Percentiles rank a stretch among this genome's conserved stretches.
These are phyloP conservation scores for Cyanoliseus patagonus DNA, from an alignment of 2,113 vertebrate genomes.

Conservation along the genomic window DNA sequence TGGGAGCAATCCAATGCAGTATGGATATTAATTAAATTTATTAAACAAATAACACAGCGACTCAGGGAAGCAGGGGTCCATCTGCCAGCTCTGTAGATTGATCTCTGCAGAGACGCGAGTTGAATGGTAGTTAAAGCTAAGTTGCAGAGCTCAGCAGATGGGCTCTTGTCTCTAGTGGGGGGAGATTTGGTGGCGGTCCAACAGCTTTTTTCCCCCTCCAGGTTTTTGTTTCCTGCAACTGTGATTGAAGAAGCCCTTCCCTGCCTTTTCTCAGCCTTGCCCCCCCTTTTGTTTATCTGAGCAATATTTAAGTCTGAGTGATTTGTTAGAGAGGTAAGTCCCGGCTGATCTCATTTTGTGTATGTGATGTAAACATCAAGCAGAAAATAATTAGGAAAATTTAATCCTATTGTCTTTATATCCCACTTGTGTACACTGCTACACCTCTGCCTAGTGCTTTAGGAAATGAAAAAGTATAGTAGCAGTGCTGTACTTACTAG, in stretches of 20 bases:
- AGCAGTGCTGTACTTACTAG: not conserved
- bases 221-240: slow-evolving; percentile 83
- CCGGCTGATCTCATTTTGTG: slow-evolving; percentile 80
- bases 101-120: slow-evolving; percentile 82
- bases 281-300: slow-evolving; percentile 79
- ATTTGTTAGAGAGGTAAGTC: slow-evolving; percentile 81
- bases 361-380: slow-evolving; percentile 77
- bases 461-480: slow-evolving; percentile 20
- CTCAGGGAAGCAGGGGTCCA: slow-evolving; percentile 83
- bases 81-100: slow-evolving; percentile 82
- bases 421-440: slow-evolving; percentile 68
- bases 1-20: slow-evolving; percentile 81
- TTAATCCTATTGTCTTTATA: slow-evolving; percentile 83
- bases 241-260: slow-evolving; percentile 78
- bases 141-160: slow-evolving; percentile 88
- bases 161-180: slow-evolving; percentile 83
- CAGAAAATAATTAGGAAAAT: slow-evolving; percentile 85
- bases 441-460: slow-evolving; percentile 51
- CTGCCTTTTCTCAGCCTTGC: slow-evolving; percentile 80
- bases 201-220: slow-evolving; percentile 81
- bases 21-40: slow-evolving; percentile 92
- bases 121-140: slow-evolving; percentile 82
- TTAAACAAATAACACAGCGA: slow-evolving; percentile 88
- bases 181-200: slow-evolving; percentile 85
- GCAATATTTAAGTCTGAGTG: slow-evolving; percentile 82